Evolutionary conservation across 2,888 invertebrate species (phyloP), one percentile per base, ranked within the genome.

Genomic region (Agelastica alni): DNA sequence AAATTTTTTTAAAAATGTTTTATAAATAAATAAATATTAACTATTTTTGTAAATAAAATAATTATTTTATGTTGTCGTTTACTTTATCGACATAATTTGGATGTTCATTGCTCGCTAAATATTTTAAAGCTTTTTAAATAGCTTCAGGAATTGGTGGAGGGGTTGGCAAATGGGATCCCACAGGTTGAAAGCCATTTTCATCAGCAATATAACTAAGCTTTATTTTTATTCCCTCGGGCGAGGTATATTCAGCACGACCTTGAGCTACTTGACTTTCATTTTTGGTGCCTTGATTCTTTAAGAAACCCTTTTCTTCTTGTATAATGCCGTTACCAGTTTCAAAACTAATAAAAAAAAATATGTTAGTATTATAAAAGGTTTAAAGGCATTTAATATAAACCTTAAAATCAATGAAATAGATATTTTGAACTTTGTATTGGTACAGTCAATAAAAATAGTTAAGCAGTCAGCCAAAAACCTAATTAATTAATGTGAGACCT

Each of bases 81-180:
- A 20, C 14, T 20, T 31, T 16, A 7, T 47, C 18, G 16, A 28
- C 42, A 56, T 79, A 82, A 39, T 87, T 87, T 53, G 85, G 83
- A 53, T 86, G 86, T 30, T 85, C 87, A 28, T 86, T 79, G 1
- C 82, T 83, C 6, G 87, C 54, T 10, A 62, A 30, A 18, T 46
- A 57, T 12, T 85, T 86, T 58, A 87, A 74, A 37, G 87, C 84
- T 59, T 82, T 83, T 68, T 85, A 85, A 62, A 90, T 90, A 63
- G 86, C 89, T 45, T 83, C 80, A 6, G 90, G 90, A 61, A 89
- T 87, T 13, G 90, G 89, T 12, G 90, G 90, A 3, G 90, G 88
- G 9, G 89, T 89, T 7, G 90, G 90, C 31, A 90, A 77, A 73
- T 89, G 89, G 42, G 84, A 86, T 43, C 90, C 89, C 74, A 78